A percentile compares a stretch with the other conserved stretches of the same genome.
Evolutionary conservation across 2,797 vertebrate species (phyloP).

Genomic region (Oreochromis mossambicus): DNA sequence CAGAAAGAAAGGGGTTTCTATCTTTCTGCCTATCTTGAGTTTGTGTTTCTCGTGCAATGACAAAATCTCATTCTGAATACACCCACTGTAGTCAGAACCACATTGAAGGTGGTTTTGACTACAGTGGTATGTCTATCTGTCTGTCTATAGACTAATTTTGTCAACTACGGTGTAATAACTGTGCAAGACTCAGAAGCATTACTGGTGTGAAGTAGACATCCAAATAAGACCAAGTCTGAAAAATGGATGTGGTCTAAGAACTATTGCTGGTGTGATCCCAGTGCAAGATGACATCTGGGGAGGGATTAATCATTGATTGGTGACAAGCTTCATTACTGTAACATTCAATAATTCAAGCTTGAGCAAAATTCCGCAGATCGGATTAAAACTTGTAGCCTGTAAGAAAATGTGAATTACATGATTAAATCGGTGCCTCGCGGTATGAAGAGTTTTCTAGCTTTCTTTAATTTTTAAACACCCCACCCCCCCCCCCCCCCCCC

Average conservation of each 20-base stretch:
- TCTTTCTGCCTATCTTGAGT: background rate
- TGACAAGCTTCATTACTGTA: background rate
- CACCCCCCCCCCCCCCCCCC: too few relatives aligned
- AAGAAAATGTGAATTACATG: background rate
- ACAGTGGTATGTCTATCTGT: background rate
- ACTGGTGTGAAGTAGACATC: background rate
- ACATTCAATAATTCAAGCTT: background rate
- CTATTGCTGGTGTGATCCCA: background rate
- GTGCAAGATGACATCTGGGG: background rate
- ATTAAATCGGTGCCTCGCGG: background rate
- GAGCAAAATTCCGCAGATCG: fast-evolving
- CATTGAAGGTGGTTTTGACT: background rate
- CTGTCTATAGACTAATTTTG: background rate
- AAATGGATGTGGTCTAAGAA: background rate
- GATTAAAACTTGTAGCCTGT: background rate
- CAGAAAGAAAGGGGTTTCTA: background rate
- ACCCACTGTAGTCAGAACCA: background rate
- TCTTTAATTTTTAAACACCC: background rate
- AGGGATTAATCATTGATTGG: background rate
- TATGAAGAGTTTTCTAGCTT: background rate
- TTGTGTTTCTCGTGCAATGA: background rate
- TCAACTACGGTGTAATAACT: background rate
- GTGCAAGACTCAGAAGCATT: background rate
- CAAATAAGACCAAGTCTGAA: background rate
- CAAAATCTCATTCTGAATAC: background rate